Evolutionary conservation across 2,888 invertebrate species (phyloP), one percentile per base, ranked within the genome.

Genomic region (Tanaodytes sp.): DNA sequence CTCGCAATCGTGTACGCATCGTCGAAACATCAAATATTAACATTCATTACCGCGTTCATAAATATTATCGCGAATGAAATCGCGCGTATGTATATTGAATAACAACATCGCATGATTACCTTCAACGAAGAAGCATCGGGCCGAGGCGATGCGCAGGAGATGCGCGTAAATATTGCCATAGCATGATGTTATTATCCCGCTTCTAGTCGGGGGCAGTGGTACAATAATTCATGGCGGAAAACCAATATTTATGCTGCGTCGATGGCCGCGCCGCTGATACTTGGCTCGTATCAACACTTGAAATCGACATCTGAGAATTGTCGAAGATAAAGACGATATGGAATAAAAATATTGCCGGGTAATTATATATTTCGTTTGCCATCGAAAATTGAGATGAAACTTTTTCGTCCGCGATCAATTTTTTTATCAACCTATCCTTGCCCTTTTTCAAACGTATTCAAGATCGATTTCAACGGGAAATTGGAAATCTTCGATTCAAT

Each of bases 81-180:
- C 61, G 16, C 16, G 20, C 40, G 54, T 45, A 45, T 55, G 52
- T 49, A 43, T 36, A 40, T 49, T 61, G 55, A 70, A 65, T 61
- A 46, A 65, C 70, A 59, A 62, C 59, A 54, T 30, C 40, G 31
- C 49, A 27, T 48, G 70, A 61, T 71, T 71, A 52, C 57, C 65
- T 54, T 65, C 62, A 66, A 58, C 61, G 61, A 59, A 42, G 33
- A 14, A 23, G 9, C 16, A n/a, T 14, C 2, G 42, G 31, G 48
- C 27, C 23, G 31, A 51, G 18, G 39, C 48, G 31, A 14, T 16
- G 45, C 19, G 14, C 19, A 49, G 58, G 37, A 43, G 42, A 62
- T 19, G 31, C 61, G 57, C 61, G 46, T 62, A 71, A 70, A 70
- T 70, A 70, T 70, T 70, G 51, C 55, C 57, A 49, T 23, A 70